phyloP scores from a whole-genome alignment of 2,797 vertebrate species.

The Triplophysa yarkandensis region DNA sequence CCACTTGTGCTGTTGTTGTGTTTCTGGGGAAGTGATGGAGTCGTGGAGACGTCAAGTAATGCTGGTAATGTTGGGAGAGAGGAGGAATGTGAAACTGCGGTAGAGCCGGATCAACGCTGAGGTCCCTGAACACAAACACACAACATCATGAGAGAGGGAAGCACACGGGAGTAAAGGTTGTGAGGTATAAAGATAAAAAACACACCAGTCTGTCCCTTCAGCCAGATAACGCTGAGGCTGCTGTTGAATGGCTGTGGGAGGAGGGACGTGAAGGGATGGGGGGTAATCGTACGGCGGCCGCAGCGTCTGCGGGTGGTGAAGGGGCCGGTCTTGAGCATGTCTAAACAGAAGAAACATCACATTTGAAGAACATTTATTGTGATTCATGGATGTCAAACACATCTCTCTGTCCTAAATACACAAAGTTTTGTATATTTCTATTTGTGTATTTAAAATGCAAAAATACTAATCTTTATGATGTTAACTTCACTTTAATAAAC shows the following conservation, averaged over 20 bases:
- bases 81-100: conserved; percentile 95
- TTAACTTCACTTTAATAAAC: too few relatives aligned
- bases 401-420: too few relatives aligned
- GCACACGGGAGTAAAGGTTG: neutral
- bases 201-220: conserved; percentile 96
- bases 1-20: conserved; percentile 95
- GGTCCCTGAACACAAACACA: conserved; percentile 80
- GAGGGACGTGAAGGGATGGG: conserved; percentile 87
- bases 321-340: conserved; percentile 91
- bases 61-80: conserved; percentile 97
- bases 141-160: neutral
- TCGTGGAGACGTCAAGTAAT: conserved; percentile 93
- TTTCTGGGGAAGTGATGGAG: conserved; percentile 95
- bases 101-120: conserved; percentile 91
- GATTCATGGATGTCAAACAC: too few relatives aligned
- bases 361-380: too few relatives aligned
- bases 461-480: too few relatives aligned
- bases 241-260: conserved; percentile 82
- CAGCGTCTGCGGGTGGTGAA: conserved; percentile 92
- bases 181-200: neutral
- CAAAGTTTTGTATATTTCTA: too few relatives aligned
- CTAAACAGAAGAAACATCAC: conserved; percentile 63
- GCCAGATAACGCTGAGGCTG: conserved; percentile 92
- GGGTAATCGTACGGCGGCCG: conserved; percentile 91
- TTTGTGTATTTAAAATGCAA: too few relatives aligned